Conservation (phyloP, 37 sponge, comb jelly and placozoan species). For the Lycopodina hypogea region DNA sequence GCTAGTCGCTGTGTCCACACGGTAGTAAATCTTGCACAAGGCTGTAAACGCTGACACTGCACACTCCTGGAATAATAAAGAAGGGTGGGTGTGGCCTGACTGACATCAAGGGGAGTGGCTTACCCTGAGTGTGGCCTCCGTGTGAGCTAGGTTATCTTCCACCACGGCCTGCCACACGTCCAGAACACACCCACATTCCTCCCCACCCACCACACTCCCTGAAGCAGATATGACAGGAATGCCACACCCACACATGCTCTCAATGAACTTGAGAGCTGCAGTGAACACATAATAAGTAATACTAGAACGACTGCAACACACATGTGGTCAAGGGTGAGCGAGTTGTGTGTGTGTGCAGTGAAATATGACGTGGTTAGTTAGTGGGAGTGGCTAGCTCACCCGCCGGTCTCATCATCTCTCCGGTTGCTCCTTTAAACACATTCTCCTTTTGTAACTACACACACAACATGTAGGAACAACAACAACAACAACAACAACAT, state of each 20-base stretch:
- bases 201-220: not conserved
- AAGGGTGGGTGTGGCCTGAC: not conserved
- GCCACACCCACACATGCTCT: constrained; percentile 61
- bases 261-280: constrained; percentile 74
- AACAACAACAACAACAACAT: no score
- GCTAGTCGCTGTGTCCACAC: not conserved
- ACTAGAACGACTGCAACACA: no score
- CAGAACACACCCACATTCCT: constrained; percentile 41
- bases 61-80: constrained; percentile 40
- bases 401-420: constrained; percentile 87
- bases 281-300: not conserved
- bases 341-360: not conserved
- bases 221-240: constrained; percentile 29
- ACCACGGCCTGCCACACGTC: constrained; percentile 69
- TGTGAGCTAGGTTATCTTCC: constrained; percentile 74
- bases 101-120: constrained; percentile 6
- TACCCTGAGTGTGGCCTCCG: constrained; percentile 56
- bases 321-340: not conserved
- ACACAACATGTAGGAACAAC: no score
- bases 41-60: constrained; percentile 51
- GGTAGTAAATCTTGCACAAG: constrained; percentile 53
- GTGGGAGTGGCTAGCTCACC: constrained; percentile 13
- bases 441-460: constrained; percentile 41
- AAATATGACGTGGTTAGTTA: no score
- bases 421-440: constrained; percentile 74